These are phyloP conservation scores for Lemur catta DNA, from an alignment of 2,797 vertebrate genomes.

Conservation along the genomic window DNA sequence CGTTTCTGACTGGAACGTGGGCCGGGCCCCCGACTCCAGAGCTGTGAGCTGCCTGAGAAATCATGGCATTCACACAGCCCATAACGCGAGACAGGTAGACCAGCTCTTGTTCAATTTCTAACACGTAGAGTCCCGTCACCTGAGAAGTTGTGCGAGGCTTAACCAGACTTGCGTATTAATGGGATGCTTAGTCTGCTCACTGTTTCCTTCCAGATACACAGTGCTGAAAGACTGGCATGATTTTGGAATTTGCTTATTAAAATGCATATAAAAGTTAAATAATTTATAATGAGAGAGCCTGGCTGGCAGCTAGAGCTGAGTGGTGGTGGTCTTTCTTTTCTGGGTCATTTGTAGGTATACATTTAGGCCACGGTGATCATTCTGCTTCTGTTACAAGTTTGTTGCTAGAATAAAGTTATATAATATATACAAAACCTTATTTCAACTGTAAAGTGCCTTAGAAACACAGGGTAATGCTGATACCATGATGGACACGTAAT, in stretches of 20 bases:
- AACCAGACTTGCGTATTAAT: background rate
- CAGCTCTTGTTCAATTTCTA: slow-evolving; percentile 73
- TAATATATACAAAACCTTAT: background rate
- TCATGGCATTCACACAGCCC: slow-evolving; percentile 93
- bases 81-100: slow-evolving; percentile 97
- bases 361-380: background rate
- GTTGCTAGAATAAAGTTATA: background rate
- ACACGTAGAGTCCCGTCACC: background rate
- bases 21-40: slow-evolving; percentile 92
- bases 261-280: background rate
- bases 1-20: slow-evolving; percentile 97
- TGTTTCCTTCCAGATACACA: background rate
- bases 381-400: background rate
- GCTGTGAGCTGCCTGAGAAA: slow-evolving; percentile 94
- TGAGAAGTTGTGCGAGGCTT: background rate
- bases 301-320: too few species aligned
- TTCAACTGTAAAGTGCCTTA: background rate
- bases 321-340: background rate
- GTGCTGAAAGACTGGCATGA: background rate
- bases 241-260: background rate
- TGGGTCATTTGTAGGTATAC: background rate
- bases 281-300: background rate
- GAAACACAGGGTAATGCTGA: background rate
- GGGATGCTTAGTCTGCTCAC: background rate
- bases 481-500: background rate